Base-by-base conservation (phyloP, 2,888 invertebrate species). In the Trichacis sp. region DNA sequence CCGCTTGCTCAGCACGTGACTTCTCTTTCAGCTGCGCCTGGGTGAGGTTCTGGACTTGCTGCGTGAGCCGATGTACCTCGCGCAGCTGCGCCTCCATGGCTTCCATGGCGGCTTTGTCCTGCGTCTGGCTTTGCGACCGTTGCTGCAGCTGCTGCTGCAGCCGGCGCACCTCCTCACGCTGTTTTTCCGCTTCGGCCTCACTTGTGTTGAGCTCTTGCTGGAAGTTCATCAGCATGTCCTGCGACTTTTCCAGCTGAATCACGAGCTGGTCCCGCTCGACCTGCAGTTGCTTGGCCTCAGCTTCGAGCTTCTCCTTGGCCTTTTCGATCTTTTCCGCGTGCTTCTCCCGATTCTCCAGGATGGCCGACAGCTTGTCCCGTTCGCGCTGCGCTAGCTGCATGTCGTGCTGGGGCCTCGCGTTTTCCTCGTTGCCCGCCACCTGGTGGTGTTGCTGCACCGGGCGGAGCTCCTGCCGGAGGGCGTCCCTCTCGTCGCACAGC, bases 201-300 rank as follows among this genome's bases (percentile, higher is more conserved):
- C 93, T 92, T 70, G 92, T 89, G 71, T 93, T 94, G 50, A 96
- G 84, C 80, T 96, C 95, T 81, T 95, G 92, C 83, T 95, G 96
- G 92, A 96, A 95, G 85, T 95, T 95, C 85, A 95, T 92, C 60
- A 96, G 86, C 90, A 96, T 95, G 74, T 95, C 95, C 83, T 96
- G 96, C 40, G 94, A 95, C 85, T 96, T 96, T 84, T 96, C 95
- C 79, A 96, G 83, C 82, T 96, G 96, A 69, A 92, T 90, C 1
- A 95, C 94, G 67, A 96, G 85, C 84, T 96, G 95, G 82, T 96
- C 95, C 48, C 94, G 77, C 82, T 96, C 96, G 69, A 93, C 89
- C 14, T 93, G 92, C 75, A 96, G 83, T 83, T 95, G 94, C 77
- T 94, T 94, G 56, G 93, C 90, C 70, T 96, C 95, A 0, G 90